Evolutionary conservation across 2,797 vertebrate species (phyloP), one percentile per base, ranked within the genome.

Genomic region (Myotis daubentonii): DNA sequence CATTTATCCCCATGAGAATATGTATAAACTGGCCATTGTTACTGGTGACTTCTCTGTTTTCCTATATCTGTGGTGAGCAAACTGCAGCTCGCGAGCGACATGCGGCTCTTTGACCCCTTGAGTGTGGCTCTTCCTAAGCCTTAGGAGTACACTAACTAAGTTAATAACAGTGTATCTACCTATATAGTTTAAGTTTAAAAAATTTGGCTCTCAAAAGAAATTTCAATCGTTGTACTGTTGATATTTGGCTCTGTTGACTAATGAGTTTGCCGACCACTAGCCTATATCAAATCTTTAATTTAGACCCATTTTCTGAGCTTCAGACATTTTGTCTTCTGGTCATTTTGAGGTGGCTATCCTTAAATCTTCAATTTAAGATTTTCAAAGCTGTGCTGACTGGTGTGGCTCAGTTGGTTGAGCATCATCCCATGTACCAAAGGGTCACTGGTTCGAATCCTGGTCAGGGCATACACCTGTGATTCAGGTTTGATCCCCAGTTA

Each of bases 291-390:
- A 44, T 44, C 36, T 75, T 87, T 60, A 65, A 28, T 66, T 38
- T 79, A 79, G 72, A 28, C 13, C 49, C 66, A 51, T 80, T 89
- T 72, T 89, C 41, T 87, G 33, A 83, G 15, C 30, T 80, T 30
- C 16, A 74, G n/a, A 85, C 4, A 44, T 47, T 53, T 79, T 79
- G n/a, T 87, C 33, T 70, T 25, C 25, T 93, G n/a, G 53, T 93
- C 25, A 66, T 82, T 82, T 91, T 41, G 20, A 78, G 10, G 70
- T 71, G 13, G 49, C 53, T 66, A 47, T n/a, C 17, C 38, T 65
- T 78, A 78, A 78, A 38, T 47, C 30, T 71, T 88, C 76, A 70
- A 92, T 92, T 87, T n/a, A 75, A 51, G 41, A 51, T 76, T 66
- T 82, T 94, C 23, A n/a, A 70, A 92, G 53, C 51, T 82, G 47